phyloP scores from a whole-genome alignment of 2,113 vertebrate genomes.

The Isichthys henryi region DNA sequence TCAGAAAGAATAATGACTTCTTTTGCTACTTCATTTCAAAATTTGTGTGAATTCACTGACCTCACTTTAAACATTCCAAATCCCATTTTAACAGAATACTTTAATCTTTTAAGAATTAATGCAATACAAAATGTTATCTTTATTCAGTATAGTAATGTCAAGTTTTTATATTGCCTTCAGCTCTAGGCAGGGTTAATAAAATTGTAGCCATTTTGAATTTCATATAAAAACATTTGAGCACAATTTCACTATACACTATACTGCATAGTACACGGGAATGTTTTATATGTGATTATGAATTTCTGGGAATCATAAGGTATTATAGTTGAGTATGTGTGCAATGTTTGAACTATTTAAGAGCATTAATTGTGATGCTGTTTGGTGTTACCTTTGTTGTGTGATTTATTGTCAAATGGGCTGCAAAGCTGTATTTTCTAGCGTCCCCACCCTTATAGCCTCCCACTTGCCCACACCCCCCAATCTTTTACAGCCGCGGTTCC shows the following conservation, averaged over 20 bases:
- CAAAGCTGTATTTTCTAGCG: background rate
- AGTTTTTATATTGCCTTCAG: constrained; percentile 1
- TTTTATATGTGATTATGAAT: background rate
- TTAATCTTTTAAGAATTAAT: background rate
- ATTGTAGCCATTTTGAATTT: background rate
- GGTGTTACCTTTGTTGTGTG: background rate
- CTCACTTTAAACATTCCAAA: background rate
- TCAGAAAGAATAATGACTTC: background rate
- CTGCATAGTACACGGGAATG: background rate
- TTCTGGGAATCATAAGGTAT: background rate
- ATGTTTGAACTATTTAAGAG: background rate
- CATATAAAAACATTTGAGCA: background rate
- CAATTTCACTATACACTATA: background rate
- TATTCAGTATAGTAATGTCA: background rate
- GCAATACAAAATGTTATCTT: background rate
- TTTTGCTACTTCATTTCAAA: background rate
- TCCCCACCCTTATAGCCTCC: background rate
- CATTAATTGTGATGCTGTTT: background rate
- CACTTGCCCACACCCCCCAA: background rate
- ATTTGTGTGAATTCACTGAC: background rate
- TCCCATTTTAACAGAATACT: background rate
- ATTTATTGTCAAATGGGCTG: background rate
- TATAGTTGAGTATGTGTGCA: background rate
- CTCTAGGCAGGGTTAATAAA: background rate
- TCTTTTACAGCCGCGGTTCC: background rate